phyloP scores from a whole-genome alignment of 2,888 invertebrate genomes.

The Cancer borealis region DNA sequence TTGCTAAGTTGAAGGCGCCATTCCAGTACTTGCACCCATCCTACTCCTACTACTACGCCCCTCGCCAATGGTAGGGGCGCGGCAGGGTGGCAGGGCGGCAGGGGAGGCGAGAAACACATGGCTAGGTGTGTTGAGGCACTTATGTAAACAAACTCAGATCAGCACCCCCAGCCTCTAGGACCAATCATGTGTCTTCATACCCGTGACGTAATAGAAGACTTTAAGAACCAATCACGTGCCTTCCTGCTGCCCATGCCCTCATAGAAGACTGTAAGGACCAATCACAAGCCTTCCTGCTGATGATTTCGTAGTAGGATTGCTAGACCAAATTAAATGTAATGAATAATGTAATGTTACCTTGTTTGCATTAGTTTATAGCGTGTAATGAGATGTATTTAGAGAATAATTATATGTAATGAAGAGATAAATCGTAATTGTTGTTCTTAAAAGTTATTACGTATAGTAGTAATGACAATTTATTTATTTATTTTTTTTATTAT shows the following conservation, averaged over 20 bases:
- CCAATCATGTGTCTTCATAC: too few species aligned
- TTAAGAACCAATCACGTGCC: not conserved
- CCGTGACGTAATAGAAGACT: too few species aligned
- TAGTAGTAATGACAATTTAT: not conserved
- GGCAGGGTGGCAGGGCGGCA: not conserved
- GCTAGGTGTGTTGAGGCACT: not conserved
- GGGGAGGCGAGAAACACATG: not conserved
- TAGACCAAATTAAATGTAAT: not conserved
- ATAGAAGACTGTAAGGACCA: not conserved
- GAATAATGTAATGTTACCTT: not conserved
- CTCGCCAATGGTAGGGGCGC: not conserved
- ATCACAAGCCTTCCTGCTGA: not conserved
- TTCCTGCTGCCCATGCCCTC: not conserved
- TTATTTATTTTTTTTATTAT: not conserved
- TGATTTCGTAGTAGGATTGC: too few species aligned
- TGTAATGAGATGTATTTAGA: not conserved
- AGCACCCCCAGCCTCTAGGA: not conserved
- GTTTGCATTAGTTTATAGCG: not conserved
- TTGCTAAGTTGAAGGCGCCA: conserved; percentile 47
- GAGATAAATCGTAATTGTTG: not conserved
- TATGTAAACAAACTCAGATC: not conserved
- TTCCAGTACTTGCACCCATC: not conserved
- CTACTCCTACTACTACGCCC: conserved; percentile 32
- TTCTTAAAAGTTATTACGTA: not conserved
- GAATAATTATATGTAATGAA: not conserved